Percentiles rank a stretch among this genome's conserved stretches.
Conservation (phyloP, 2,797 vertebrate species). For the Sphenopsis melanotis region DNA sequence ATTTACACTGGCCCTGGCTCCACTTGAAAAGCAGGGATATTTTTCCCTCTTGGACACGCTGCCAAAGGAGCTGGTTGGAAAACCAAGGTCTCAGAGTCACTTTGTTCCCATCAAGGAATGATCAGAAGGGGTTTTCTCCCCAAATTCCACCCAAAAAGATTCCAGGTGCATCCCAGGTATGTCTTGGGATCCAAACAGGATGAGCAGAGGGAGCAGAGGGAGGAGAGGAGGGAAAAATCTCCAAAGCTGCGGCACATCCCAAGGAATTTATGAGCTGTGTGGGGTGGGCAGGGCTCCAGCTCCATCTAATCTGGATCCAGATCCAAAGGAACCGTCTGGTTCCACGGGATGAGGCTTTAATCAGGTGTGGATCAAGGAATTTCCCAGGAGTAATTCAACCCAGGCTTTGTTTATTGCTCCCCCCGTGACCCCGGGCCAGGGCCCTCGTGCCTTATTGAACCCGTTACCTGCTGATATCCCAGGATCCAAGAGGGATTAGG, state of each 20-base stretch:
- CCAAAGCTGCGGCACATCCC: slow-evolving; percentile 70
- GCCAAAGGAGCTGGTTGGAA: slow-evolving; percentile 41
- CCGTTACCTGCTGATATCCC: slow-evolving; percentile 74
- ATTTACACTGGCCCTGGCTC: slow-evolving; percentile 75
- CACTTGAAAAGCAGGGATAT: slow-evolving; percentile 70
- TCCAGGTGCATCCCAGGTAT: slow-evolving; percentile 52
- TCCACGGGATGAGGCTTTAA: slow-evolving; percentile 93
- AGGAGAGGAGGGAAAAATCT: neutral
- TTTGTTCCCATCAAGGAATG: neutral
- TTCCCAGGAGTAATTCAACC: slow-evolving; percentile 89
- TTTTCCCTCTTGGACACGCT: neutral
- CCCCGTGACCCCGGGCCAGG: slow-evolving; percentile 73
- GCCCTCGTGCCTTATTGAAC: slow-evolving; percentile 77
- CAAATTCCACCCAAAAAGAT: slow-evolving; percentile 65
- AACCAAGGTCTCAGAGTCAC: neutral
- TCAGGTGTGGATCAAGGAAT: slow-evolving; percentile 85
- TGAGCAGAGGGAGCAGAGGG: neutral
- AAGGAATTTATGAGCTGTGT: slow-evolving; percentile 83
- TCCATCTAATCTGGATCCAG: slow-evolving; percentile 83
- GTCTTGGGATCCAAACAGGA: neutral
- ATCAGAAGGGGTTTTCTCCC: slow-evolving; percentile 70
- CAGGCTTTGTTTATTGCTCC: slow-evolving; percentile 82
- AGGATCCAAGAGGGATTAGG: slow-evolving; percentile 56
- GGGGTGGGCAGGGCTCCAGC: slow-evolving; percentile 78
- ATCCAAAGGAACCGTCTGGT: slow-evolving; percentile 85